phyloP scores from a whole-genome alignment of 2,797 vertebrate species.

The Rhinatrema bivittatum region DNA sequence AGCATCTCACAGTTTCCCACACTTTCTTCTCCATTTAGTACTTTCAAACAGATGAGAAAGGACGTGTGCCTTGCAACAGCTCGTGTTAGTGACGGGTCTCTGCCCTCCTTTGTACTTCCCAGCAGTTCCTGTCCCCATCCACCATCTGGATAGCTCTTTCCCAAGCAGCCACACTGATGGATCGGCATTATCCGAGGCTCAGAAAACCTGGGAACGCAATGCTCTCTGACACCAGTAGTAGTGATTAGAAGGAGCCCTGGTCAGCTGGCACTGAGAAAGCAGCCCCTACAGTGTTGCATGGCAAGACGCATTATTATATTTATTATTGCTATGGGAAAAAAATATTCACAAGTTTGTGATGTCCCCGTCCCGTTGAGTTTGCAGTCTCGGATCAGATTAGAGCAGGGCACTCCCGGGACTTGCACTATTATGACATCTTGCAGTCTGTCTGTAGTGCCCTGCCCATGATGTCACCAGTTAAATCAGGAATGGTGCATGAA shows the following conservation, averaged over 20 bases:
- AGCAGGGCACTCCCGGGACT: no score
- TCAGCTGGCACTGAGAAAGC: no score
- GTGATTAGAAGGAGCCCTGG: constrained; percentile 22
- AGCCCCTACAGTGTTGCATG: no score
- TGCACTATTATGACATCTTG: no score
- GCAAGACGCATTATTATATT: no score
- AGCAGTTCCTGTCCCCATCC: constrained; percentile 44
- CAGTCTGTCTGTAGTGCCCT: no score
- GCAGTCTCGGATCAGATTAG: no score
- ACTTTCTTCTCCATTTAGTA: constrained; percentile 55
- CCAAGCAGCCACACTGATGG: constrained; percentile 44
- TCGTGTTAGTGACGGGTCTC: constrained; percentile 43
- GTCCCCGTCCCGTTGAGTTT: no score
- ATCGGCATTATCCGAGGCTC: constrained; percentile 33
- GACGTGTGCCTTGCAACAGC: constrained; percentile 61
- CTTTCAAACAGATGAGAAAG: constrained; percentile 53
- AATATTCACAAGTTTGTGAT: no score
- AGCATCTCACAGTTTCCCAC: constrained; percentile 58
- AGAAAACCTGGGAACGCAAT: constrained; percentile 45
- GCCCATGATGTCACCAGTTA: no score
- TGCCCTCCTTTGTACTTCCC: constrained; percentile 34
- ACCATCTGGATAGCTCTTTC: constrained; percentile 55
- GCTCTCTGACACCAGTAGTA: constrained; percentile 49
- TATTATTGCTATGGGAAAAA: no score
- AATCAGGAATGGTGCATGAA: no score